Conservation (phyloP, 2,888 invertebrate species). For the Endotricha flammealis region DNA sequence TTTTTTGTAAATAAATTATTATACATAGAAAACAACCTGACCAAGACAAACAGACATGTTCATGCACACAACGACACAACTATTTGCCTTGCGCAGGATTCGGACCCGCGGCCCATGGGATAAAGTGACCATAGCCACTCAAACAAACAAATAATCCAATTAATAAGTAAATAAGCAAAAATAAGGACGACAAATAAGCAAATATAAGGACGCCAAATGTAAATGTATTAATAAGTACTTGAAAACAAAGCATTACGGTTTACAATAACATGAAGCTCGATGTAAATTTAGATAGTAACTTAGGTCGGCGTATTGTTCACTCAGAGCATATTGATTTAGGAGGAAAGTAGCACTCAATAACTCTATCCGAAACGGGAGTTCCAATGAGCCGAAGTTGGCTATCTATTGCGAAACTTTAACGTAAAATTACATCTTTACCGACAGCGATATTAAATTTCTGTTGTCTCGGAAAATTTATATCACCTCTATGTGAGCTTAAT, state of each 20-base stretch:
- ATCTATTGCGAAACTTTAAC: constrained; percentile 68
- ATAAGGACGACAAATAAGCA: too few species aligned
- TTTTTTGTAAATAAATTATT: too few species aligned
- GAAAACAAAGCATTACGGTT: constrained; percentile 6
- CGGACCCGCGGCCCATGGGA: too few species aligned
- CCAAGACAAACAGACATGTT: too few species aligned
- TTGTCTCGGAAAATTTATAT: constrained; percentile 64
- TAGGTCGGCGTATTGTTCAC: constrained; percentile 40
- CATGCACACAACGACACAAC: too few species aligned
- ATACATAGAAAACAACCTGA: too few species aligned
- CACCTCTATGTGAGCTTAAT: constrained; percentile 47
- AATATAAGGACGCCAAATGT: too few species aligned
- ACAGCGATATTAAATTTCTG: constrained; percentile 72
- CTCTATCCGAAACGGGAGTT: constrained; percentile 45
- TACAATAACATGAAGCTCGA: constrained; percentile 26
- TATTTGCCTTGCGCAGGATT: too few species aligned
- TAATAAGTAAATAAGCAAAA: too few species aligned
- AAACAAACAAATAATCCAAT: too few species aligned
- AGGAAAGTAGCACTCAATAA: constrained; percentile 54
- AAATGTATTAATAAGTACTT: too few species aligned
- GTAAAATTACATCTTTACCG: constrained; percentile 65
- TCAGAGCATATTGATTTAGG: constrained; percentile 56
- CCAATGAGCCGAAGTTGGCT: constrained; percentile 54
- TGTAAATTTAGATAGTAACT: constrained; percentile 30
- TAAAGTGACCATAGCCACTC: too few species aligned